Conservation (phyloP, 2,113 vertebrate species). For the Felis chaus region DNA sequence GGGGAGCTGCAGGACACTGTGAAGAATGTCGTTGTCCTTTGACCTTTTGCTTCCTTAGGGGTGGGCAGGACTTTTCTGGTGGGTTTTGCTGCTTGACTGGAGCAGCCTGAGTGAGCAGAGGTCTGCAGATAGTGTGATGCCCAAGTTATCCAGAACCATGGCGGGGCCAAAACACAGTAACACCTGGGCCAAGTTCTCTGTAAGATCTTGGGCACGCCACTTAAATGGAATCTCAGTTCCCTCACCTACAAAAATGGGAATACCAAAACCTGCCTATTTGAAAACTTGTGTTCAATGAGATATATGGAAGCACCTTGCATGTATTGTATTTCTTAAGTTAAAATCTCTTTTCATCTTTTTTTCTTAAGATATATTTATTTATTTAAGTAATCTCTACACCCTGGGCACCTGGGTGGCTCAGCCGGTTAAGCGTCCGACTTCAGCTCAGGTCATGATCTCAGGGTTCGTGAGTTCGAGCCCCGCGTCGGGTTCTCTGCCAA, state of each 20-base stretch:
- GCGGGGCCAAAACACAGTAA: background rate
- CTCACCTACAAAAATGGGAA: background rate
- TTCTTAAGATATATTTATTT: background rate
- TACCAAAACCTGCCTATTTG: background rate
- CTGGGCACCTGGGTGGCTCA: too few species aligned
- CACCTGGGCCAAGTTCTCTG: background rate
- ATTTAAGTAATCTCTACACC: background rate
- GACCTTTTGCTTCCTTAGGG: background rate
- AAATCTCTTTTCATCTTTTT: background rate
- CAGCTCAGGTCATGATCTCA: too few species aligned
- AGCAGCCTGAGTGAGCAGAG: background rate
- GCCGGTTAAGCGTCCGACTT: too few species aligned
- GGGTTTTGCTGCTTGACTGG: background rate
- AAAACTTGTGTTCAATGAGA: background rate
- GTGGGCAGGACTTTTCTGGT: background rate
- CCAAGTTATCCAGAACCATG: background rate
- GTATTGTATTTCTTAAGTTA: background rate
- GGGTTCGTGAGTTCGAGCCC: too few species aligned
- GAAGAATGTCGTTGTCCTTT: background rate
- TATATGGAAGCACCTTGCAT: background rate
- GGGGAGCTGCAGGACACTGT: background rate
- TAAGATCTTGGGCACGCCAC: background rate
- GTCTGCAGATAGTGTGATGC: fast-evolving
- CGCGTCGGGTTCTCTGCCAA: too few species aligned
- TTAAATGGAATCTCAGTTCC: background rate